A percentile compares a stretch with the other conserved stretches of the same genome.
These are phyloP conservation scores for Drosophila cyrtoloma DNA, from an alignment of 2,888 invertebrate species.

Conservation along the genomic window DNA sequence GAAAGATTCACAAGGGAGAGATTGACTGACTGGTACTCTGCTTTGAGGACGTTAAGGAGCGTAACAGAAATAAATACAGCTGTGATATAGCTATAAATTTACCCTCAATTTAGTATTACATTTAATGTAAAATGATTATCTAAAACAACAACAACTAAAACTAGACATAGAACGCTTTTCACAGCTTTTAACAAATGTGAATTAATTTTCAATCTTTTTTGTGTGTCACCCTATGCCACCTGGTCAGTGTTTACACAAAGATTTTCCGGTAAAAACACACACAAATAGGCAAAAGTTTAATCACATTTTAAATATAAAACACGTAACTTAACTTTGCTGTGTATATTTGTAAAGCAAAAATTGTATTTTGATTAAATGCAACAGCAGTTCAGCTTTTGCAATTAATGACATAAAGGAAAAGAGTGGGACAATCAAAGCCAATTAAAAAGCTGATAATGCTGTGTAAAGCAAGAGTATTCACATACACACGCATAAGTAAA, in stretches of 20 bases:
- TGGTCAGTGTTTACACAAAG: slow-evolving; percentile 10
- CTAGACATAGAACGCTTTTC: background rate
- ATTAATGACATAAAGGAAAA: background rate
- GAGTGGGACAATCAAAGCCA: slow-evolving; percentile 1
- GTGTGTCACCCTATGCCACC: background rate
- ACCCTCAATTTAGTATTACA: background rate
- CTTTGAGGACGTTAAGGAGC: background rate
- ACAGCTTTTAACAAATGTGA: slow-evolving; percentile 5
- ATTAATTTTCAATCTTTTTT: slow-evolving; percentile 1
- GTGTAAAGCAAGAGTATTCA: slow-evolving; percentile 10
- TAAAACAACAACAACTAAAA: background rate
- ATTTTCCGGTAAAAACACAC: slow-evolving; percentile 12
- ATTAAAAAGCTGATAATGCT: slow-evolving; percentile 16
- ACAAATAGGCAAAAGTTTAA: background rate
- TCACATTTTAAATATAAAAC: background rate
- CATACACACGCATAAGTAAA: background rate
- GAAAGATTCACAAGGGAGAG: background rate
- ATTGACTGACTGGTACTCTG: slow-evolving; percentile 12
- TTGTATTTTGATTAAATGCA: background rate
- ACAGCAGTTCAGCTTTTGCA: background rate
- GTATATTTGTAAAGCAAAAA: background rate
- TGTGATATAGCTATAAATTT: background rate
- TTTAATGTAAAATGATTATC: background rate
- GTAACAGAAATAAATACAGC: background rate
- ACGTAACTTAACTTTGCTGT: background rate